Base-by-base conservation (phyloP, 2,113 vertebrate species). In the Cynocephalus volans region DNA sequence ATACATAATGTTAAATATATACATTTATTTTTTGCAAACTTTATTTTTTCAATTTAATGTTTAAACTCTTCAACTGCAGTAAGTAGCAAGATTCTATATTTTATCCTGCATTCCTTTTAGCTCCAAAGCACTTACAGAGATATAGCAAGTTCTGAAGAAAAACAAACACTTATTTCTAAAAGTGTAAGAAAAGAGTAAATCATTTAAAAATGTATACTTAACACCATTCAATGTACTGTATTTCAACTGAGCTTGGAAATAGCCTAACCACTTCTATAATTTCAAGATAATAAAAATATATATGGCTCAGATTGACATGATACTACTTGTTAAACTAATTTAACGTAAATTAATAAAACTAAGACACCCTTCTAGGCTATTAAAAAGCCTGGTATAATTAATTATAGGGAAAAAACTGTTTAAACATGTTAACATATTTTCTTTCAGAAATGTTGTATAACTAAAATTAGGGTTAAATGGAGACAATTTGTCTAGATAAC, bases 371-470 rank as follows among this genome's bases (percentile, higher is more conserved):
- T 88, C 21, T 45, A 58, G 67, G 26, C 15, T 86, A 52, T 69
- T 83, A 62, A 88, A 77, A 24, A 80, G 76, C n/a, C 13, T 65
- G 19, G 23, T 60, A 82, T 77, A 83, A 84, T 88, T 87, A 83
- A 88, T 93, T 69, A 5, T 58, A 6, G 28, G 8, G 10, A 54
- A 76, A 91, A 73, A 93, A 48, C 1, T 21, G 6, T n/a, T 95
- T 90, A 69, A 75, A 81, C 1, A 50, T 88, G 12, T 31, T 90
- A 81, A 18, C 1, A 75, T 41, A 80, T 91, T 91, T 79, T 13
- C 11, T 72, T 89, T 83, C 14, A 92, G 6, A 8, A 80, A 52
- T 52, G 11, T 33, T 76, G 7, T 12, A 56, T 82, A 69, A 58
- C 28, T 88, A 45, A 96, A 91, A 90, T 1, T 21, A 67, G 0